These are phyloP conservation scores for Aplocera efformata DNA, from an alignment of 2,888 invertebrate genomes.

Conservation along the genomic window DNA sequence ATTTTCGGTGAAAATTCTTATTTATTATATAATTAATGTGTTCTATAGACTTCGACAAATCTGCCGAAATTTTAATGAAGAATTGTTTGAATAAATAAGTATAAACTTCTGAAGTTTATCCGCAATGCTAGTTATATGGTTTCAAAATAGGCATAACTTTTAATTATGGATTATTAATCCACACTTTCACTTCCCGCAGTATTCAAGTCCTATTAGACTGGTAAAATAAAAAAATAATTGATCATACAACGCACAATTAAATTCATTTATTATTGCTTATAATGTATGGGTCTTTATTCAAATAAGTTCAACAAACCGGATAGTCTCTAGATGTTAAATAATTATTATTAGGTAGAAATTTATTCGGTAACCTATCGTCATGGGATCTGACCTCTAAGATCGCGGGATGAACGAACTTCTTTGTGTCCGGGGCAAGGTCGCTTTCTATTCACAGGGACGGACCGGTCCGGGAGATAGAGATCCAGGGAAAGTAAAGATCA, in stretches of 20 bases:
- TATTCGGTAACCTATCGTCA: slow-evolving; percentile 29
- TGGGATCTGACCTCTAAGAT: slow-evolving; percentile 31
- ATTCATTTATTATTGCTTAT: slow-evolving; percentile 6
- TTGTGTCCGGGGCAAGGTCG: slow-evolving; percentile 59
- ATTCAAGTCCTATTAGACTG: too few species aligned
- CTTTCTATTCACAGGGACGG: slow-evolving; percentile 64
- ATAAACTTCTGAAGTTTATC: too few species aligned
- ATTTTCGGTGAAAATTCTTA: too few species aligned
- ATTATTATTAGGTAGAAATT: slow-evolving; percentile 6
- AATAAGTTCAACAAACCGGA: slow-evolving; percentile 22
- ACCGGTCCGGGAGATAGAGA: slow-evolving; percentile 51
- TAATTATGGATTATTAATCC: too few species aligned
- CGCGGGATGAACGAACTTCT: slow-evolving; percentile 64
- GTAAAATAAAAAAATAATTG: background rate
- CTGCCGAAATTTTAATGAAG: too few species aligned
- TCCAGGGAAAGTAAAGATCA: slow-evolving; percentile 37
- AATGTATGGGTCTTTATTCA: slow-evolving; percentile 20
- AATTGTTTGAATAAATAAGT: too few species aligned
- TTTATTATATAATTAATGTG: too few species aligned
- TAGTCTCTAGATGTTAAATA: slow-evolving; percentile 10
- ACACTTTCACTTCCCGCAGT: slow-evolving; percentile 11
- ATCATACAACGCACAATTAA: slow-evolving; percentile 19
- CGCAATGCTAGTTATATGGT: too few species aligned
- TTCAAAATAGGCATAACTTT: too few species aligned
- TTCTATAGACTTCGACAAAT: too few species aligned